Conservation (phyloP, 1,140 invertebrate genomes). For the Zaprionus gabonicus region DNA sequence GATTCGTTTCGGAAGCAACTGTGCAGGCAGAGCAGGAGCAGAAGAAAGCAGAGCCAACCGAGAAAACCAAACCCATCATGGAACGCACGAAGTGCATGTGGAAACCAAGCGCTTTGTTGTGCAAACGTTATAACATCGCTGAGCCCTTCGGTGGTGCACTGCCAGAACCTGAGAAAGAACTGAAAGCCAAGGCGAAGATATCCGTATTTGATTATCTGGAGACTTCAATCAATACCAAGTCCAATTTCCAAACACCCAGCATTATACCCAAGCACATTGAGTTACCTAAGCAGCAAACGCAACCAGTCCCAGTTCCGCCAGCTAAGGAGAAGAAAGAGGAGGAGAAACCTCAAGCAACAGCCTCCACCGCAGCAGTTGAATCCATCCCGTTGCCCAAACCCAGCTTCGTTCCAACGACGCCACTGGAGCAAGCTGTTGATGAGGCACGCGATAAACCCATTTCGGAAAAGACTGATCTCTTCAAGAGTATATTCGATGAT, state of each 20-base stretch:
- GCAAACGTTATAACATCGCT: slow-evolving; percentile 97
- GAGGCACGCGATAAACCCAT: slow-evolving; percentile 83
- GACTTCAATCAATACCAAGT: slow-evolving; percentile 86
- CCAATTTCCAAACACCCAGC: slow-evolving; percentile 85
- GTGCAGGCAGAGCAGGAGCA: slow-evolving; percentile 43
- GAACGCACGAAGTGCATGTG: slow-evolving; percentile 88
- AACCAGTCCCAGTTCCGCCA: neutral
- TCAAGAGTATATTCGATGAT: slow-evolving; percentile 87
- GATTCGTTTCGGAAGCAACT: slow-evolving; percentile 69
- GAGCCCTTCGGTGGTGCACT: slow-evolving; percentile 89
- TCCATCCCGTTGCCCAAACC: slow-evolving; percentile 14
- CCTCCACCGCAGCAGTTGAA: neutral
- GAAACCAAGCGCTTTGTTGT: slow-evolving; percentile 94
- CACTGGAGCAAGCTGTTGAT: slow-evolving; percentile 70
- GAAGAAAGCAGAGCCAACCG: slow-evolving; percentile 12
- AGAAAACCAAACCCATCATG: slow-evolving; percentile 59
- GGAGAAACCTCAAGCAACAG: neutral
- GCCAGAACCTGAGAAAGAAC: slow-evolving; percentile 85
- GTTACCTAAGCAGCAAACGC: slow-evolving; percentile 36
- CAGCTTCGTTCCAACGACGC: slow-evolving; percentile 67
- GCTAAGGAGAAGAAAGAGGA: neutral
- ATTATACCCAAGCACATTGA: slow-evolving; percentile 77
- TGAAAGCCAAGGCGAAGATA: slow-evolving; percentile 87
- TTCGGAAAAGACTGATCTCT: slow-evolving; percentile 86
- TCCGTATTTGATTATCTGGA: slow-evolving; percentile 92